A percentile compares a stretch with the other conserved stretches of the same genome.
phyloP scores from a whole-genome alignment of 64 coral and sea anemone genomes.

The Cladopsammia gracilis region DNA sequence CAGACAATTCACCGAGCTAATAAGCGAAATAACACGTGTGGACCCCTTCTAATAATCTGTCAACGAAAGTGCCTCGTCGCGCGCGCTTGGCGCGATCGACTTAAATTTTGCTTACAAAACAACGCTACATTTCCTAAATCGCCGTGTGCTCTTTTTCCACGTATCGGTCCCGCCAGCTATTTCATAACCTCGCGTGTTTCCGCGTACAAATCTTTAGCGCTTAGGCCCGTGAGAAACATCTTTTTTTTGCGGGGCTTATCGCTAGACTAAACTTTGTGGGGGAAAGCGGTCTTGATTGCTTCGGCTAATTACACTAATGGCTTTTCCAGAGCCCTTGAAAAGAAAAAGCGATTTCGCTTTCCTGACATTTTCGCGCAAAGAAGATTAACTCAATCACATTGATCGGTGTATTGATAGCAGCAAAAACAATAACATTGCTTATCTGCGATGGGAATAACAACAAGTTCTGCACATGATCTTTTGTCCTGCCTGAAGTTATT shows the following conservation, averaged over 20 bases:
- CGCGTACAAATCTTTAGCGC: slow-evolving; percentile 1
- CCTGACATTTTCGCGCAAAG: neutral
- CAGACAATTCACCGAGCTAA: slow-evolving; percentile 4
- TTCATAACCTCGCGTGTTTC: neutral
- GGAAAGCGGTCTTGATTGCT: slow-evolving; percentile 9
- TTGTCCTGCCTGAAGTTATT: slow-evolving; percentile 1
- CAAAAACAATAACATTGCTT: slow-evolving; percentile 30
- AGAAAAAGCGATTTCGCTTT: slow-evolving; percentile 9
- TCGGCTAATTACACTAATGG: slow-evolving; percentile 51
- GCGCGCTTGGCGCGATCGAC: neutral
- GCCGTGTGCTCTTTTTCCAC: neutral
- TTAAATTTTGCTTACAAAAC: neutral
- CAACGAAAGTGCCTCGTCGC: neutral
- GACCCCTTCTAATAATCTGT: neutral
- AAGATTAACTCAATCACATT: slow-evolving; percentile 35
- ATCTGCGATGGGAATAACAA: slow-evolving; percentile 4
- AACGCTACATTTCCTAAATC: neutral
- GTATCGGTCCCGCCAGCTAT: neutral
- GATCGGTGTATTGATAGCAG: slow-evolving; percentile 27
- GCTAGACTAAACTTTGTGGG: slow-evolving; percentile 44
- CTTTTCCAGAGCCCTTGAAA: slow-evolving; percentile 40
- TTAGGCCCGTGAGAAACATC: neutral
- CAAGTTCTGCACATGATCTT: neutral
- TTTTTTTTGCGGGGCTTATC: slow-evolving; percentile 10
- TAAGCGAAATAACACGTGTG: slow-evolving; percentile 41